These are phyloP conservation scores for Octodonta nipae DNA, from an alignment of 2,888 invertebrate genomes.

Conservation along the genomic window DNA sequence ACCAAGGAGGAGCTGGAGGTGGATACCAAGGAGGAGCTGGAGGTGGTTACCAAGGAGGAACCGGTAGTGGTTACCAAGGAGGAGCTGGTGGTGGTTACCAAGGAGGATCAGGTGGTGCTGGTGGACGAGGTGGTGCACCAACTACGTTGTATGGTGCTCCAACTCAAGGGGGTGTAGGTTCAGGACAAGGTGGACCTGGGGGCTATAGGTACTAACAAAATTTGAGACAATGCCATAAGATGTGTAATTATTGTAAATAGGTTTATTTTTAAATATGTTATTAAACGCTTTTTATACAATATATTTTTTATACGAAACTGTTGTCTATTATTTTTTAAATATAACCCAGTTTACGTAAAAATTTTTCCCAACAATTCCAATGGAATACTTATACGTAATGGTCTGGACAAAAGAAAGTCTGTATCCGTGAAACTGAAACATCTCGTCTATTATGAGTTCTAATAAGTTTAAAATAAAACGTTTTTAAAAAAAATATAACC, in stretches of 20 bases:
- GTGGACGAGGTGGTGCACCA: conserved; percentile 8
- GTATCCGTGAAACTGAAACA: no score
- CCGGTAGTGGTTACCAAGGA: conserved; percentile 5
- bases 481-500: no score
- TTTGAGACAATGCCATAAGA: conserved; percentile 11
- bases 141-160: conserved; percentile 17
- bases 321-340: no score
- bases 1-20: conserved; percentile 9
- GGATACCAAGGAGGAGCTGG: conserved; percentile 7
- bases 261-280: no score
- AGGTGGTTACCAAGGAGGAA: conserved; percentile 7
- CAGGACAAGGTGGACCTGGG: conserved; percentile 16
- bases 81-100: conserved; percentile 5
- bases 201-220: conserved; percentile 20
- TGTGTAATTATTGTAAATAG: conserved; percentile 13
- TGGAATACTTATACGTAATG: no score
- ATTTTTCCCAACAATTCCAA: no score
- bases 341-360: no score
- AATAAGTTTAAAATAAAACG: no score
- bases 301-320: no score
- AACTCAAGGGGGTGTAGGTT: conserved; percentile 12
- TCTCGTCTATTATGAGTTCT: no score
- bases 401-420: no score
- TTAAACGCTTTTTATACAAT: no score
- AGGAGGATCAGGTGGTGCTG: conserved; percentile 9